Base-by-base conservation (phyloP, 1,140 invertebrate species). In the Heliconius melpomene region DNA sequence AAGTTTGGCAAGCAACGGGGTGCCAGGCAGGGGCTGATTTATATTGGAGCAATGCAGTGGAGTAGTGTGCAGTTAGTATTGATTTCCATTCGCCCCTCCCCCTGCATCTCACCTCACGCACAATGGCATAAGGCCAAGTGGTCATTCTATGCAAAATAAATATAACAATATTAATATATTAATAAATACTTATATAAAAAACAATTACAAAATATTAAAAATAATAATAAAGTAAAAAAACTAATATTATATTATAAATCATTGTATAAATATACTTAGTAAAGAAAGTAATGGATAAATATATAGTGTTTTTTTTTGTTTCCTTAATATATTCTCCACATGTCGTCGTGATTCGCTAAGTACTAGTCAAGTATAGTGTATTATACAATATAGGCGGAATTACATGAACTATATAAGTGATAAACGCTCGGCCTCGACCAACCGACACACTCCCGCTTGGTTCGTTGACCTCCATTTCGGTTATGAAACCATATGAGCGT, bases 61-160 rank as follows among this genome's bases (percentile, higher is more conserved):
- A 92, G 91, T 93, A 92, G 89, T 91, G 91, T 95, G 94, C 94
- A 95, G 93, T 94, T 94, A 94, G 93, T 95, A 95, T 95, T 94
- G 94, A 95, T 94, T 95, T 94, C 94, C 92, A 94, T 93, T 92
- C 83, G 79, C 89, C 87, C 88, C 90, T 83, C 88, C 87, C 85
- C 86, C 79, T 89, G 88, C 86, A 92, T 89, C 88, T 88, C 91
- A 89, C 87, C 90, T 92, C 90, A 94, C 91, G 91, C 91, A 94
- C 86, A 87, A 94, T 93, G 92, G 92, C 92, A 90, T 83, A 72
- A n/a, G 18, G 32, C 71, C 71, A 72, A 72, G 71, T 72, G 36
- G 71, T 38, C 36, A 72, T 9, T 72, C 71, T 32, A 29, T 11
- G 3, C 70, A 71, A 57, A 23, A 57, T 11, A 57, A 57, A 23